Conservation (phyloP, 2,113 vertebrate genomes). For the Tragelaphus imberbis region DNA sequence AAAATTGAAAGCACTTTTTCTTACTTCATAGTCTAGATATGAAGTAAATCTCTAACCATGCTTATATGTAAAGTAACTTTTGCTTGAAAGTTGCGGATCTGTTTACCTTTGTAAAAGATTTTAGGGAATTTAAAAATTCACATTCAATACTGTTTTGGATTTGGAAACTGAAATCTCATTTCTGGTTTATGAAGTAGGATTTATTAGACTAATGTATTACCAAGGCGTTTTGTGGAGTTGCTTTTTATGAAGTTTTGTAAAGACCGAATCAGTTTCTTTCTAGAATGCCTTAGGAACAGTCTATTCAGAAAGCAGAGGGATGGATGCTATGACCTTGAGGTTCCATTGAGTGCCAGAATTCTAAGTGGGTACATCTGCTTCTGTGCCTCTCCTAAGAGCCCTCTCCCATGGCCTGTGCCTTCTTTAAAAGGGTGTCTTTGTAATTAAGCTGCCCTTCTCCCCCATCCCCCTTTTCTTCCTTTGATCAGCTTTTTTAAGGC, state of each 20-base stretch:
- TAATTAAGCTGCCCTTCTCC: conserved; percentile 57
- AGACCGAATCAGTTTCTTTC: neutral
- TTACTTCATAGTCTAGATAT: conserved; percentile 18
- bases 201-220: conserved; percentile 5
- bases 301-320: conserved; percentile 41
- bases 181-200: conserved; percentile 27
- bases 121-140: conserved; percentile 4
- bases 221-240: neutral
- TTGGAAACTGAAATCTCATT: conserved; percentile 14
- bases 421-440: conserved; percentile 70
- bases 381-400: conserved; percentile 46
- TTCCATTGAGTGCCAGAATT: conserved; percentile 55
- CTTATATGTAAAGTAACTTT: conserved; percentile 9
- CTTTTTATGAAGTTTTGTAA: conserved; percentile 25
- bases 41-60: conserved; percentile 2
- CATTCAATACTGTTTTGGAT: neutral
- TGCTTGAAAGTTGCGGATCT: neutral
- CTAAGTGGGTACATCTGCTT: conserved; percentile 68
- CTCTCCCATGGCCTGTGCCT: conserved; percentile 53
- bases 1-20: conserved; percentile 48
- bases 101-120: conserved; percentile 13
- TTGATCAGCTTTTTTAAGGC: conserved; percentile 65
- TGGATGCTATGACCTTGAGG: conserved; percentile 54
- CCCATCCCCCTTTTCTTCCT: conserved; percentile 54
- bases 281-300: conserved; percentile 26